A percentile compares a stretch with the other conserved stretches of the same genome.
phyloP scores from a whole-genome alignment of 1,140 invertebrate genomes.

The Conopomorpha cramerella region DNA sequence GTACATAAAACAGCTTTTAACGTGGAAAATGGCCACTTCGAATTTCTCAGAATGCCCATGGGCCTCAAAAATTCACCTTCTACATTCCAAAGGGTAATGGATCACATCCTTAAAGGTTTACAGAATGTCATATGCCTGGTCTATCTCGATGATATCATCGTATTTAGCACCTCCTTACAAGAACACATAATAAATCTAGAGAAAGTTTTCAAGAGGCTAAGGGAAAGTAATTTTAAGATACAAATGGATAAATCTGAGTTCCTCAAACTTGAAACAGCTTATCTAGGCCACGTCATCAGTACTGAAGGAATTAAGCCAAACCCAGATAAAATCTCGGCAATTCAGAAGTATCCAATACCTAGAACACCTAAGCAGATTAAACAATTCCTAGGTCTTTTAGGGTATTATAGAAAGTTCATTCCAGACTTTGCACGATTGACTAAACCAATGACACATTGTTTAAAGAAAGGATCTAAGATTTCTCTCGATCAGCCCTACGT shows the following conservation, averaged over 20 bases:
- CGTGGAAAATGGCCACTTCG: conserved; percentile 16
- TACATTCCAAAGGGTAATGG: conserved; percentile 23
- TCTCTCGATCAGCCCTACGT: background rate
- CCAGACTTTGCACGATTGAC: conserved; percentile 14
- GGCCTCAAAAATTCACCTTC: conserved; percentile 20
- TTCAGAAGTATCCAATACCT: conserved; percentile 13
- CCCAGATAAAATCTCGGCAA: conserved; percentile 14
- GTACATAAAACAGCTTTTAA: conserved; percentile 13
- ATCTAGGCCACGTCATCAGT: conserved; percentile 15
- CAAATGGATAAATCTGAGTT: conserved; percentile 21
- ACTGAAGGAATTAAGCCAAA: conserved; percentile 14
- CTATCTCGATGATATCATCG: conserved; percentile 31
- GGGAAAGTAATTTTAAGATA: conserved; percentile 16
- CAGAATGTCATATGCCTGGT: conserved; percentile 15
- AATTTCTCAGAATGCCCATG: conserved; percentile 20
- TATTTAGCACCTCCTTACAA: conserved; percentile 11
- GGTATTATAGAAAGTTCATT: conserved; percentile 20
- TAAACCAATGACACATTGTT: conserved; percentile 11
- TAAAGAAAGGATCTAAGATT: conserved; percentile 8
- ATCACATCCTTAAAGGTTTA: conserved; percentile 16
- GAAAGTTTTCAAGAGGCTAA: conserved; percentile 13
- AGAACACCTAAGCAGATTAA: conserved; percentile 14
- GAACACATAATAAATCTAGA: conserved; percentile 16
- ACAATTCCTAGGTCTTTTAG: conserved; percentile 14
- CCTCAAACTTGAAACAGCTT: conserved; percentile 13